Percentiles rank a stretch among this genome's conserved stretches.
Evolutionary conservation across 2,797 vertebrate species (phyloP).

Genomic region (Aldrovandia affinis): DNA sequence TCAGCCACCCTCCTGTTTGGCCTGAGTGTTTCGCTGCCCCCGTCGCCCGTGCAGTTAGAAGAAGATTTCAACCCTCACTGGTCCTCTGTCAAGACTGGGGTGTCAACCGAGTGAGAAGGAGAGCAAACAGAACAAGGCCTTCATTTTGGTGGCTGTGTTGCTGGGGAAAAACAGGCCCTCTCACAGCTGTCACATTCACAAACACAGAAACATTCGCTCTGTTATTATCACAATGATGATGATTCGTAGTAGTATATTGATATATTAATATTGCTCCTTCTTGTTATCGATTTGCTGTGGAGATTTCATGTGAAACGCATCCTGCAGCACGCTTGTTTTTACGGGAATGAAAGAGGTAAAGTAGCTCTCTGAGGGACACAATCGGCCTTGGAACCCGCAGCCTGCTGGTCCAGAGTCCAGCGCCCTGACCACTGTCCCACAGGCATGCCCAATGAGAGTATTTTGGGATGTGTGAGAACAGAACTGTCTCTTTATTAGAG

Average conservation of each 20-base stretch:
- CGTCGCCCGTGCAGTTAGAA: background rate
- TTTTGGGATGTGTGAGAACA: background rate
- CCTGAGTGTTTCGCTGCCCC: background rate
- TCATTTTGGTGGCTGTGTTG: background rate
- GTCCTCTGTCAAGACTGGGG: background rate
- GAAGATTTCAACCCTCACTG: background rate
- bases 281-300: background rate
- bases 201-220: background rate
- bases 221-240: too few species aligned
- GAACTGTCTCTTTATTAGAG: slow-evolving; percentile 6
- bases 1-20: background rate
- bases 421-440: background rate
- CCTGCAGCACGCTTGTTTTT: too few species aligned
- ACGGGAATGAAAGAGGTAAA: too few species aligned
- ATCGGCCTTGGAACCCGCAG: background rate
- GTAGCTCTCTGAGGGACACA: background rate
- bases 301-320: too few species aligned
- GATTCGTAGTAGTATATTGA: too few species aligned
- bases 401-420: background rate
- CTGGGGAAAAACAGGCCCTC: background rate
- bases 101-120: background rate
- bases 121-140: background rate
- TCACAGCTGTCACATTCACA: too few species aligned
- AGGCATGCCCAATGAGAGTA: background rate
- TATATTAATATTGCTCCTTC: background rate